Percentiles rank a stretch among this genome's conserved stretches.
phyloP scores from a whole-genome alignment of 2,113 vertebrate species.

The Nothoprocta perdicaria region DNA sequence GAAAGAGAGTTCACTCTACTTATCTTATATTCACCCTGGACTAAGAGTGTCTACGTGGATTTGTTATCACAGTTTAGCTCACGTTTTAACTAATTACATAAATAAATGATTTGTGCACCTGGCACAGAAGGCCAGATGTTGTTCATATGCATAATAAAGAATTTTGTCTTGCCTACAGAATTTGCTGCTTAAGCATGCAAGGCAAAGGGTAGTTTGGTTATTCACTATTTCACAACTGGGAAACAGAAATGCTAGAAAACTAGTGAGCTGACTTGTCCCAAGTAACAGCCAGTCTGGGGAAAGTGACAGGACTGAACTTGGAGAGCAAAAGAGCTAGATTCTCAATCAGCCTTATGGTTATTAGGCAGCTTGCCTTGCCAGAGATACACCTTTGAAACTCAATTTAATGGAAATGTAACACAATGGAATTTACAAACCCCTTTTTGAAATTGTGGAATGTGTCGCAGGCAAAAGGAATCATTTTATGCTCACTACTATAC shows the following conservation, averaged over 20 bases:
- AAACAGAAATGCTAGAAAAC: neutral
- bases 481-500: neutral
- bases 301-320: neutral
- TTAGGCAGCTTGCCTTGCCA: neutral
- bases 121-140: conserved; percentile 49
- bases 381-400: neutral
- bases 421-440: rapidly evolving
- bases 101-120: conserved; percentile 65
- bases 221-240: neutral
- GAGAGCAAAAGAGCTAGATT: neutral
- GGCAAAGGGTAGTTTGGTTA: neutral
- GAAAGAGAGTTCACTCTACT: neutral
- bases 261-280: neutral
- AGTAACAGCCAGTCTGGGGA: neutral
- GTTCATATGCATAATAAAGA: conserved; percentile 58
- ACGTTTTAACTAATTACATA: conserved; percentile 54
- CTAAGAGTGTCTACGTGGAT: conserved; percentile 20
- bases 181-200: conserved; percentile 32
- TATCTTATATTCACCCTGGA: conserved; percentile 11
- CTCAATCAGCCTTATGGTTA: neutral
- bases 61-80: conserved; percentile 50
- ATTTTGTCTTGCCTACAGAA: conserved; percentile 34
- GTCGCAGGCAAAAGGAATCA: neutral
- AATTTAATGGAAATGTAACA: neutral
- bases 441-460: rapidly evolving